phyloP scores from a whole-genome alignment of 2,113 vertebrate genomes.

The Paramisgurnus dabryanus region DNA sequence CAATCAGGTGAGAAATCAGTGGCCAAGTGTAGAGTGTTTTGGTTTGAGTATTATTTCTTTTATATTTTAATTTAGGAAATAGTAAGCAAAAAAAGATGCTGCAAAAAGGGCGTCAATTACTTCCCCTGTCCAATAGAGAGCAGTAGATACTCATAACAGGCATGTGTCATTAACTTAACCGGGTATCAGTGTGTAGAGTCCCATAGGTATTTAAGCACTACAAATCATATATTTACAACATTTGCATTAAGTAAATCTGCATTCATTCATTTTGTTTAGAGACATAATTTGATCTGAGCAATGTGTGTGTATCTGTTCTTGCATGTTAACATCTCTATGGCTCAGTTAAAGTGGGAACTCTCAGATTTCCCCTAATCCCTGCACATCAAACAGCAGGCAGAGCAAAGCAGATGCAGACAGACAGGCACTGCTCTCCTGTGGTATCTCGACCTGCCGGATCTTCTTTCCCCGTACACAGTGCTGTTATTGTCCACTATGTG shows the following conservation, averaged over 20 bases:
- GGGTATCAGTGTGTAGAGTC: not conserved
- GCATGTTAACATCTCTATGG: constrained; percentile 20
- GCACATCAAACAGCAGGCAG: constrained; percentile 46
- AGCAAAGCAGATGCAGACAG: constrained; percentile 32
- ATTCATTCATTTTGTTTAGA: not conserved
- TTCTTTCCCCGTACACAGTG: constrained; percentile 32
- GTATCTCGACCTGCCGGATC: constrained; percentile 40
- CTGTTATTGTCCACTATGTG: constrained; percentile 30
- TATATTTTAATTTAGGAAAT: not conserved
- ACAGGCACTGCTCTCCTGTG: constrained; percentile 31
- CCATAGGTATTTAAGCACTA: not conserved
- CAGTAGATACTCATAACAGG: constrained; percentile 19
- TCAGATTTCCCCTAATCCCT: constrained; percentile 56
- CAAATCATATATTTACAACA: not conserved
- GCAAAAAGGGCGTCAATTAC: not conserved
- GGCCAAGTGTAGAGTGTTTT: not conserved
- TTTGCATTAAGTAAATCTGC: not conserved
- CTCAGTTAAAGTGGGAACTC: constrained; percentile 48
- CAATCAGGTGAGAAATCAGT: not conserved
- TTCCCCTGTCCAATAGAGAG: constrained; percentile 24
- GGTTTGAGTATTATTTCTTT: not conserved
- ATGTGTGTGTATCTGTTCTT: not conserved
- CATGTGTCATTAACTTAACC: not conserved
- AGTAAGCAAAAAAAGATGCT: not conserved
- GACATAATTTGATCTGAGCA: not conserved